Evolutionary conservation across 92 coral and sea anemone species (phyloP), one percentile per base, ranked within the genome.

Genomic region (Phenganax marumi): DNA sequence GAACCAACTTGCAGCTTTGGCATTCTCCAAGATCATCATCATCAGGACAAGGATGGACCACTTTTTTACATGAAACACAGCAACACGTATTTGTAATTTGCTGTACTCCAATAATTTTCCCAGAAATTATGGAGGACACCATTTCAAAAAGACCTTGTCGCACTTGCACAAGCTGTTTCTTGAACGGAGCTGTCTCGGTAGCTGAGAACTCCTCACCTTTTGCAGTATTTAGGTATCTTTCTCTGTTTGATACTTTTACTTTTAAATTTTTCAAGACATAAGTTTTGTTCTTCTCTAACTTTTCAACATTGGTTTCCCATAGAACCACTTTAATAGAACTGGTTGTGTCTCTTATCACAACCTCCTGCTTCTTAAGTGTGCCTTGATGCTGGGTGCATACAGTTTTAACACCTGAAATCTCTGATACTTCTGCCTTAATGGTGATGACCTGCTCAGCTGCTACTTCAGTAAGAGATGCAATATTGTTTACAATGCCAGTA

Each of bases 61-160:
- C 70, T 60, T 71, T 84, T 61, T 80, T 87, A 82, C 90, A 84
- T n/a, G 54, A 58, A 4, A 70, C 71, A 69, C 90, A 84, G 81
- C 83, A 76, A 56, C 61, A 72, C n/a, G 84, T 80, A 54, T 85
- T 85, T 25, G 68, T 81, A 70, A 80, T 23, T 74, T 88, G 88
- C 65, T 62, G 88, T 46, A 88, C 74, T 70, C 88, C 86, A 71
- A 88, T 88, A 56, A 88, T 84, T 68, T 88, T 88, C n/a, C 88
- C 91, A 72, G 70, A 66, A 52, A 84, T 88, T 54, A 88, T 70
- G 60, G 79, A 73, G 61, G 85, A 75, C 49, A 83, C 81, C 75
- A 84, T 43, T 52, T 81, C 74, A 54, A 81, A 68, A 33, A 77
- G 84, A 56, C 62, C 64, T 26, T 33, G 75, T 73, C 81, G 65